Percentiles rank a stretch among this genome's conserved stretches.
Conservation (phyloP, 92 coral and sea anemone genomes). For the Anthopleura xanthogrammica region DNA sequence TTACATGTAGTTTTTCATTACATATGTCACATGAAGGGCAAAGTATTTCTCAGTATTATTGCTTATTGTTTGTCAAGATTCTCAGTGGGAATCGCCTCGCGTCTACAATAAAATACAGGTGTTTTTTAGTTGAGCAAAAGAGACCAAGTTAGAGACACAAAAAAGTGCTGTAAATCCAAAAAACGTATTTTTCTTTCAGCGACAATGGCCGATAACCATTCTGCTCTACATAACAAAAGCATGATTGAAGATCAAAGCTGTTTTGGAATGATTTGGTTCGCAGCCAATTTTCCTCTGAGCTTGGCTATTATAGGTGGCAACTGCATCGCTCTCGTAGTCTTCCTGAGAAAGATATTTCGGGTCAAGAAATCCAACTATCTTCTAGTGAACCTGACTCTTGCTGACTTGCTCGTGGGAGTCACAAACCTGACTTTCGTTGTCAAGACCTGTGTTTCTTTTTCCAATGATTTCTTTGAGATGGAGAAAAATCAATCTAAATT, state of each 20-base stretch:
- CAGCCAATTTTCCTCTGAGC: not conserved
- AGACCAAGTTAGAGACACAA: too few relatives aligned
- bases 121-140: too few relatives aligned
- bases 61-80: too few relatives aligned
- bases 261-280: not conserved
- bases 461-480: not conserved
- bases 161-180: too few relatives aligned
- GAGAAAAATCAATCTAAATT: too few relatives aligned
- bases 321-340: slow-evolving; percentile 13
- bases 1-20: too few relatives aligned
- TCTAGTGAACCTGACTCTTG: slow-evolving; percentile 9
- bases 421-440: too few relatives aligned
- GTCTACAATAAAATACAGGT: too few relatives aligned
- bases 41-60: too few relatives aligned
- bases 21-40: too few relatives aligned
- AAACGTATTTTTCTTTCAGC: not conserved
- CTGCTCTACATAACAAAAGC: not conserved
- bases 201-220: not conserved
- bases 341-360: slow-evolving; percentile 19
- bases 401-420: slow-evolving; percentile 4
- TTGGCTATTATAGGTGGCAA: slow-evolving; percentile 15
- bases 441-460: too few relatives aligned
- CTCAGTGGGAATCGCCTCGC: too few relatives aligned
- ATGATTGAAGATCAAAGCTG: not conserved
- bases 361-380: slow-evolving; percentile 22